phyloP scores from a whole-genome alignment of 2,113 vertebrate species.

The Leucoraja erinaceus region DNA sequence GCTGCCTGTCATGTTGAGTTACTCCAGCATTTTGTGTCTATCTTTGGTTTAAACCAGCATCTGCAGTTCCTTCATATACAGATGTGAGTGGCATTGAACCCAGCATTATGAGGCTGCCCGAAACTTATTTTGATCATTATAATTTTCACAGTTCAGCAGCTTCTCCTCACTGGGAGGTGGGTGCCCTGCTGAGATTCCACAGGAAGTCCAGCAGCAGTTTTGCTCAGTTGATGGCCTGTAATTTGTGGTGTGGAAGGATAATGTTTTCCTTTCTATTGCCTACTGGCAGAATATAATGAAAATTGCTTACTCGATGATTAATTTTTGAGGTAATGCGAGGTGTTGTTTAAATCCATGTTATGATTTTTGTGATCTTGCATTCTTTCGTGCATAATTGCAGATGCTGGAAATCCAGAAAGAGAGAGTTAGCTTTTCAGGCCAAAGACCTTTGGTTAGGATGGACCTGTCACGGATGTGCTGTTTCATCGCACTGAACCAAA shows the following conservation, averaged over 20 bases:
- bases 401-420: too few species aligned
- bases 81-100: not conserved
- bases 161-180: not conserved
- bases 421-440: too few species aligned
- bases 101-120: not conserved
- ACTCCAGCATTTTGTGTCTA: too few species aligned
- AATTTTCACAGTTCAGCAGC: conserved; percentile 29
- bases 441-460: too few species aligned
- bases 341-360: not conserved
- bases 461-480: not conserved
- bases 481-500: not conserved
- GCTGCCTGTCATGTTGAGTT: too few species aligned
- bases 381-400: not conserved
- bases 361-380: not conserved
- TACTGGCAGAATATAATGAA: not conserved
- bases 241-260: conserved; percentile 12
- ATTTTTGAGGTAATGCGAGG: not conserved
- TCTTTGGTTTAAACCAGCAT: too few species aligned
- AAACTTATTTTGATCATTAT: not conserved
- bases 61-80: too few species aligned
- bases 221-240: not conserved
- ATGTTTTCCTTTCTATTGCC: not conserved
- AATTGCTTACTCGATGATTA: not conserved
- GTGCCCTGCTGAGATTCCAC: not conserved
- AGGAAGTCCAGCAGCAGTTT: not conserved